phyloP scores from a whole-genome alignment of 1,140 invertebrate genomes.

The Brachionus rubens region DNA sequence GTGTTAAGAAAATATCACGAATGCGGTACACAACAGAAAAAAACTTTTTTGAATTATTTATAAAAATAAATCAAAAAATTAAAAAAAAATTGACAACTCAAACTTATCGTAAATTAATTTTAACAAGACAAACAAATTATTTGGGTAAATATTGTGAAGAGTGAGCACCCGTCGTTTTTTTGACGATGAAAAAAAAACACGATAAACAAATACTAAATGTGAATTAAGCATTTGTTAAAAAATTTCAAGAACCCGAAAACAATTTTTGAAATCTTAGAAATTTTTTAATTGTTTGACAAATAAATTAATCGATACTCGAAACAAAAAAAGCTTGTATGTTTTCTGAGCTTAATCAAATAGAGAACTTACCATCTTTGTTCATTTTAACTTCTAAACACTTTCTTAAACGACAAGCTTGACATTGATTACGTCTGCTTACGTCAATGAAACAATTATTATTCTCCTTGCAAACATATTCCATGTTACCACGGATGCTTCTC shows the following conservation, averaged over 20 bases:
- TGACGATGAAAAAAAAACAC: conserved; percentile 20
- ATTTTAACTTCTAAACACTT: conserved; percentile 89
- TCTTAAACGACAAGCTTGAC: conserved; percentile 85
- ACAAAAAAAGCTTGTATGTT: conserved; percentile 14
- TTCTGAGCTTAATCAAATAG: too few species aligned
- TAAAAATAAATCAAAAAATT: conserved; percentile 41
- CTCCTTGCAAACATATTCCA: conserved; percentile 90
- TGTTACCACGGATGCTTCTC: conserved; percentile 75
- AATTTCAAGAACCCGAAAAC: conserved; percentile 1
- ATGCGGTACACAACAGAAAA: background rate
- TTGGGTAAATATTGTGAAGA: background rate
- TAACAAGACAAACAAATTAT: conserved; percentile 20
- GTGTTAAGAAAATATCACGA: conserved; percentile 15
- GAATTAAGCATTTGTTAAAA: conserved; percentile 40
- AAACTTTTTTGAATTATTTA: conserved; percentile 18
- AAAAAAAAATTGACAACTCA: conserved; percentile 15
- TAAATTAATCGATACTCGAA: conserved; percentile 1
- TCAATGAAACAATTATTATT: conserved; percentile 81
- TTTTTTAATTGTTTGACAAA: conserved; percentile 21
- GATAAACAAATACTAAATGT: conserved; percentile 27
- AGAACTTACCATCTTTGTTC: conserved; percentile 83
- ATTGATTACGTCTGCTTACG: conserved; percentile 85
- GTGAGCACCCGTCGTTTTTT: conserved; percentile 18
- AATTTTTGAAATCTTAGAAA: background rate
- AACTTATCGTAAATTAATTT: conserved; percentile 18